phyloP scores from a whole-genome alignment of 2,113 vertebrate species.

The Rhizomys pruinosus region DNA sequence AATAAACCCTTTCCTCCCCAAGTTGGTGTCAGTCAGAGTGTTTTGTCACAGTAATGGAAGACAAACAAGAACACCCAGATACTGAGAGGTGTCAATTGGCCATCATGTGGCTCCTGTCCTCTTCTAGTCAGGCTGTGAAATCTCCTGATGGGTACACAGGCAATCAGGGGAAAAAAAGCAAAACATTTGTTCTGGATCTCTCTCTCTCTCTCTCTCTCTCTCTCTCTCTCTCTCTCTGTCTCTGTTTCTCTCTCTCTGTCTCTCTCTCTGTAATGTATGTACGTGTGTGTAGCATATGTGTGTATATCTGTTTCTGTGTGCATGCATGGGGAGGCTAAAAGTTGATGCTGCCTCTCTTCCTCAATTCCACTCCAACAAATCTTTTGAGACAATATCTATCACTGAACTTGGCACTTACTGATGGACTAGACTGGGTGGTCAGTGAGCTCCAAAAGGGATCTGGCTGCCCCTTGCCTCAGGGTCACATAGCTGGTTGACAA shows the following conservation, averaged over 20 bases:
- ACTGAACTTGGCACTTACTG: not conserved
- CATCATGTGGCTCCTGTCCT: not conserved
- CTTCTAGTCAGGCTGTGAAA: too few species aligned
- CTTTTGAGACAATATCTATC: not conserved
- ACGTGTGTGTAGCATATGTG: too few species aligned
- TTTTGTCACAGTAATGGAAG: too few species aligned
- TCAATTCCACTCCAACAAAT: not conserved
- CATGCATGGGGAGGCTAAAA: not conserved
- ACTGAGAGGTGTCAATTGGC: not conserved
- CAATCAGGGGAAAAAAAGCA: too few species aligned
- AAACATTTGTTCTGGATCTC: not conserved
- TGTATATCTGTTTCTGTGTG: too few species aligned
- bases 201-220: too few species aligned
- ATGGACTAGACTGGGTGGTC: not conserved
- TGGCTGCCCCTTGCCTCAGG: not conserved
- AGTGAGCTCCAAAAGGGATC: not conserved
- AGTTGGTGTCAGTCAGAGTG: too few species aligned
- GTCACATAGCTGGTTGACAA: not conserved
- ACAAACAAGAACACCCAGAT: too few species aligned
- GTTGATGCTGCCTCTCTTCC: not conserved
- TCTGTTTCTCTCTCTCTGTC: not conserved
- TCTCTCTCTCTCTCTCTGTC: not conserved
- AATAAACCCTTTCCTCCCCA: too few species aligned
- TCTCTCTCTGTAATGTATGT: too few species aligned
- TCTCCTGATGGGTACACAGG: too few species aligned